Evolutionary conservation across 2,797 vertebrate genomes (phyloP), one percentile per base, ranked within the genome.

Genomic region (Pantherophis alleghaniensis): DNA sequence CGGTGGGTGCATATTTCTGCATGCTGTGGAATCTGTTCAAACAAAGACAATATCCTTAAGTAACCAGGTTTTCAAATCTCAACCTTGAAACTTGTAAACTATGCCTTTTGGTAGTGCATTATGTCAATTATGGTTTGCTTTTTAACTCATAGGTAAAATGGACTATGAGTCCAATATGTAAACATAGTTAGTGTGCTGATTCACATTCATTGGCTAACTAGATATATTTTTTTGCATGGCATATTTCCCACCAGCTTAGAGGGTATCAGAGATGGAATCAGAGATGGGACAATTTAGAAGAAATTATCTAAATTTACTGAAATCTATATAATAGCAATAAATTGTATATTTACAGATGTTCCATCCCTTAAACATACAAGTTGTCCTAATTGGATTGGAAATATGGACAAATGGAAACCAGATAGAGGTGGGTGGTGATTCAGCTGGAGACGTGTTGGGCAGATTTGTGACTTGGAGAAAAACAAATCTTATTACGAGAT

Each of bases 401-500:
- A 96, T 98, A 87, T 99, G 99, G 96, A 97, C 97, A 86, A 91
- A 96, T 0, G 0, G 0, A 16, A 98, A 99, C 96, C 98, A 97
- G 6, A 98, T 99, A 53, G 0, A 20, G 5, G 98, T 99, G 91
- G 95, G 92, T 0, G 10, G 92, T 7, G 97, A 97, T 22, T 74
- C 91, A 4, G 97, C 98, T 18, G 98, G 98, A 74, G 92, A 98
- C 0, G 98, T 99, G 57, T 94, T 99, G 95, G 74, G 92, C 0
- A 94, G 18, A 1, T 99, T 99, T 63, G 98, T 98, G 37, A 90
- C 94, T 3, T 99, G 99, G 99, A 98, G 98, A 94, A 97, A 97
- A 94, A 74, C 22, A 0, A 18, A 86, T 0, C 97, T 97, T 47
- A 93, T 96, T 26, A 98, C 56, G 96, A 97, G 63, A 95, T 93